phyloP scores from a whole-genome alignment of 2,113 vertebrate species.

The Neopipo cinnamomea region DNA sequence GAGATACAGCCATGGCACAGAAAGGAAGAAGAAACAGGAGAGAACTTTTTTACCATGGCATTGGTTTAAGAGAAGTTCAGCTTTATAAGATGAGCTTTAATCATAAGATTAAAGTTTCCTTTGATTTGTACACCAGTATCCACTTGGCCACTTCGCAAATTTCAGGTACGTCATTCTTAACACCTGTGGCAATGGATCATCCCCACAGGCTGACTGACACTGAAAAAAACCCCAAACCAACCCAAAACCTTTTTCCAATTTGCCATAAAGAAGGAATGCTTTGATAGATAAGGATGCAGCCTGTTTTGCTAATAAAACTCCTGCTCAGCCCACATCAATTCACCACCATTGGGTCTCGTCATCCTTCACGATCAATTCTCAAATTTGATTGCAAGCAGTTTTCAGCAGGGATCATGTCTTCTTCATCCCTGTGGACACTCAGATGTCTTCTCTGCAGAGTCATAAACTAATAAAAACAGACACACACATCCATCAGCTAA shows the following conservation, averaged over 20 bases:
- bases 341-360: not conserved
- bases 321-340: not conserved
- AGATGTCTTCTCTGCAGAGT: not conserved
- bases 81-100: not conserved
- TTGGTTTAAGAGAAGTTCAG: not conserved
- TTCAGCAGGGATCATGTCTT: not conserved
- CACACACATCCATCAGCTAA: not conserved
- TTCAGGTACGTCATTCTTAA: not conserved
- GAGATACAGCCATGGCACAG: not conserved
- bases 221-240: not conserved
- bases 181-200: not conserved
- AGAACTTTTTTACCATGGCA: not conserved
- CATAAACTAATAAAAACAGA: constrained; percentile 4
- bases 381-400: not conserved
- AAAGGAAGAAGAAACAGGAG: not conserved
- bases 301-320: not conserved
- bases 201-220: not conserved
- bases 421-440: not conserved
- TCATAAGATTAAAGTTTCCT: not conserved
- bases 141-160: not conserved
- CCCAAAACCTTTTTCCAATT: not conserved
- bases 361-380: not conserved
- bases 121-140: not conserved
- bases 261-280: not conserved
- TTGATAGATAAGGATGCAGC: not conserved